phyloP scores from a whole-genome alignment of 2,113 vertebrate genomes.

The Caracal caracal region DNA sequence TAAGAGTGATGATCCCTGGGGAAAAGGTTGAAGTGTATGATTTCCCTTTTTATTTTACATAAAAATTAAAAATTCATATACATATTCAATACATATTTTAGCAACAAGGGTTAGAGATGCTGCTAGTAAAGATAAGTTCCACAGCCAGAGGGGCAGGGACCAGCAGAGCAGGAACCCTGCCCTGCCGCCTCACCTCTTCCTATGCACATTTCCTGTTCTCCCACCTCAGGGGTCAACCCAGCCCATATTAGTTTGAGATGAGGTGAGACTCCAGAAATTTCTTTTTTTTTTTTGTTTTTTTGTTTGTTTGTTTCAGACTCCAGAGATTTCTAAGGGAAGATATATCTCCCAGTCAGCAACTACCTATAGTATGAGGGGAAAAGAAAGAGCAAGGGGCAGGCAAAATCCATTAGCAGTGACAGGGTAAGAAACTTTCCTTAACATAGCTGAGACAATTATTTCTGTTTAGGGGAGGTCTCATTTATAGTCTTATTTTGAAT shows the following conservation, averaged over 20 bases:
- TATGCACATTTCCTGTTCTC: neutral
- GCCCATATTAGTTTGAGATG: neutral
- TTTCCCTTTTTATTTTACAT: slow-evolving; percentile 29
- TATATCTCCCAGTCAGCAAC: neutral
- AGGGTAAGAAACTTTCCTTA: neutral
- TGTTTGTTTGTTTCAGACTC: neutral
- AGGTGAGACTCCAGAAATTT: neutral
- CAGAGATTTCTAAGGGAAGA: neutral
- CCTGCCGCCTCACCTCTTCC: neutral
- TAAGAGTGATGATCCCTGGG: slow-evolving; percentile 30
- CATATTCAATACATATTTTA: neutral
- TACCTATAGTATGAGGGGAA: neutral
- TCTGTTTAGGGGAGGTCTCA: slow-evolving; percentile 2
- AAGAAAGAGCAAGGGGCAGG: neutral
- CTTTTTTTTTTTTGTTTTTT: neutral
- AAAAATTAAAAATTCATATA: slow-evolving; percentile 31
- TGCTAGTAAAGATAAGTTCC: slow-evolving; percentile 9
- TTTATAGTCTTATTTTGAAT: neutral
- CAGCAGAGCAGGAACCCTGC: neutral
- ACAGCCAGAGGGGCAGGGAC: neutral
- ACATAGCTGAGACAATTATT: neutral
- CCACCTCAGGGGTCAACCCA: neutral
- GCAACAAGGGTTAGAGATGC: neutral
- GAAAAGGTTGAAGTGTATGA: neutral
- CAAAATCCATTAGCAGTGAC: neutral